These are phyloP conservation scores for Varanus komodoensis DNA, from an alignment of 2,113 vertebrate genomes.

Conservation along the genomic window DNA sequence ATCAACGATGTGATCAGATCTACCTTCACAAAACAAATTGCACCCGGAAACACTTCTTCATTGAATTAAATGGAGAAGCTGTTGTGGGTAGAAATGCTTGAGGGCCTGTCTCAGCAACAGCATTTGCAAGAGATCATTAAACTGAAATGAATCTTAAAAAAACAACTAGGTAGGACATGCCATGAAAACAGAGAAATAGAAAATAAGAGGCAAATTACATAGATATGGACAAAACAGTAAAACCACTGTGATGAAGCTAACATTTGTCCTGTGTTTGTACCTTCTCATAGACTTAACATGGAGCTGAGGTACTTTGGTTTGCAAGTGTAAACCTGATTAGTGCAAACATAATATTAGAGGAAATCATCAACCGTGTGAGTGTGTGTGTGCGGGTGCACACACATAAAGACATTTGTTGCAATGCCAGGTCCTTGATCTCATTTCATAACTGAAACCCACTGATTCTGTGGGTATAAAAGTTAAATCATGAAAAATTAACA, in stretches of 20 bases:
- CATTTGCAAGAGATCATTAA: not conserved
- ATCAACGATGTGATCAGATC: too few relatives aligned
- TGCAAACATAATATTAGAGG: not conserved
- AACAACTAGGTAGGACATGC: not conserved
- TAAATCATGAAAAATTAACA: not conserved
- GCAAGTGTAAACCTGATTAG: not conserved
- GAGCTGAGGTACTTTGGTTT: rapidly evolving
- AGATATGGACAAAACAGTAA: not conserved
- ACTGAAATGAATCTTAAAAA: too few relatives aligned
- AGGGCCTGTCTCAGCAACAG: not conserved
- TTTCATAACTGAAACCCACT: constrained; percentile 5
- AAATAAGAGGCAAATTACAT: not conserved
- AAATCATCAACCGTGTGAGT: not conserved
- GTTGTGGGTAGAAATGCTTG: not conserved
- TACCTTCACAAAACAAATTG: not conserved
- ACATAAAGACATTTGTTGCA: constrained; percentile 13
- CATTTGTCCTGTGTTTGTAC: not conserved
- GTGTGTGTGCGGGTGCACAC: not conserved
- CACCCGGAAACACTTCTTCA: not conserved
- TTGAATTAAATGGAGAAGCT: not conserved
- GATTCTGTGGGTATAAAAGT: not conserved
- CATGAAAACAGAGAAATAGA: not conserved
- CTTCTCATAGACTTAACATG: not conserved
- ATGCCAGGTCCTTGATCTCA: not conserved
- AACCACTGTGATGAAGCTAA: not conserved